Base-by-base conservation (phyloP, 2,113 vertebrate species). In the Nibea coibor region DNA sequence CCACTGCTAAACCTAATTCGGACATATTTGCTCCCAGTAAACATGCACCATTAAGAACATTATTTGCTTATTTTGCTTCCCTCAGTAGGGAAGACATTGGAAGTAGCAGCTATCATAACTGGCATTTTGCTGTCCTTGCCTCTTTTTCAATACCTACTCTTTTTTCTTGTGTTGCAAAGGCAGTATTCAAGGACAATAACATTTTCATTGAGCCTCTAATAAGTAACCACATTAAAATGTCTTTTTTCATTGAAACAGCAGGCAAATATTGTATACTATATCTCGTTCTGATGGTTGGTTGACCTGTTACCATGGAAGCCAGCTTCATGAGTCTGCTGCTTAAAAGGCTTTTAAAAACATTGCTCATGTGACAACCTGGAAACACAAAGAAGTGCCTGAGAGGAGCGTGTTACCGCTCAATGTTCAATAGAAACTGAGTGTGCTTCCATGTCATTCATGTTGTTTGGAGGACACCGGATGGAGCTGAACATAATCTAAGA, bases 261-360 rank as follows among this genome's bases (percentile, higher is more conserved):
- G 31, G 7, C 31, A 82, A 62, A 87, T 74, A 63, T 72, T 72
- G 84, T 86, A 39, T 63, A 54, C n/a, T 28, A 48, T 69, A 72
- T 71, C 24, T 65, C 82, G 51, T 28, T 22, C 6, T 59, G 68
- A 74, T 84, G 63, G 51, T 62, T 74, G 68, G 11, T 75, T 81
- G 53, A 73, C 42, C 64, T 75, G 87, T 93, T 89, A 48, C 90
- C 77, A 90, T 88, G 84, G 82, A 47, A 86, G 50, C 89, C 63
- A 58, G 71, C 53, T 58, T 57, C 26, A 84, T 63, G 61, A 89
- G 59, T 68, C 59, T 26, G 42, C 53, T 57, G 10, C 64, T 86
- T 45, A 79, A 82, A 84, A 45, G 54, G 24, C 74, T 79, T 67
- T 79, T 80, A 35, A 72, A 84, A 81, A 63, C 67, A 76, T 17